Evolutionary conservation across 2,888 invertebrate species (phyloP), one percentile per base, ranked within the genome.

Genomic region (Drosophila lutescens): DNA sequence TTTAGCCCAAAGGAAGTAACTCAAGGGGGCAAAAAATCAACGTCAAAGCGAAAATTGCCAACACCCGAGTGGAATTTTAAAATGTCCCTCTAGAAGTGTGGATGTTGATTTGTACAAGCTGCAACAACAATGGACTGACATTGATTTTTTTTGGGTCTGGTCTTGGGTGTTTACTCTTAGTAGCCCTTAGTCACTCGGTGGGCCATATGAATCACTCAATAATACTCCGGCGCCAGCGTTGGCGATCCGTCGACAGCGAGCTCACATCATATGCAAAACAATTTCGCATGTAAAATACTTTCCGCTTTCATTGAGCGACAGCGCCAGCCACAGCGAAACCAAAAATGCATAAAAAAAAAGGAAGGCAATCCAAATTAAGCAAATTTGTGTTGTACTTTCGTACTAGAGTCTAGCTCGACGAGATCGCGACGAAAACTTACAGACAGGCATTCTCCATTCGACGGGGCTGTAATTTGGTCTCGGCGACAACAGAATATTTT

Each of bases 11-110:
- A 85, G 90, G 88, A 90, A 89, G 77, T 74, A 2, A 61, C 2
- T 4, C 40, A 2, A n/a, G 20, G 17, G 30, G 8, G 15, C 15
- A 40, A 30, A 47, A 38, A 36, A 38, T 44, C 23, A 32, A 59
- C 26, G 30, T 23, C 50, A 36, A 44, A 79, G 81, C 79, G 76
- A 89, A 89, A 89, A 89, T 89, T 88, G 74, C 74, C 73, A 74
- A 78, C 76, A 90, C 90, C 82, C 85, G 87, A 78, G 74, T 72
- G 80, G 89, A 90, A 90, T 90, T 89, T 83, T 80, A 88, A 90
- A 86, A 80, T 66, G 63, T 80, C 59, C 60, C 66, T 49, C 38
- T 62, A 47, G 44, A 40, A 43, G 50, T 76, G 53, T 76, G 53
- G 60, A 61, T 49, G 59, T 62, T 68, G 67, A 20, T 26, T 57